Evolutionary conservation across 2,888 invertebrate genomes (phyloP), one percentile per base, ranked within the genome.

Genomic region (Temnothorax rugatulus): DNA sequence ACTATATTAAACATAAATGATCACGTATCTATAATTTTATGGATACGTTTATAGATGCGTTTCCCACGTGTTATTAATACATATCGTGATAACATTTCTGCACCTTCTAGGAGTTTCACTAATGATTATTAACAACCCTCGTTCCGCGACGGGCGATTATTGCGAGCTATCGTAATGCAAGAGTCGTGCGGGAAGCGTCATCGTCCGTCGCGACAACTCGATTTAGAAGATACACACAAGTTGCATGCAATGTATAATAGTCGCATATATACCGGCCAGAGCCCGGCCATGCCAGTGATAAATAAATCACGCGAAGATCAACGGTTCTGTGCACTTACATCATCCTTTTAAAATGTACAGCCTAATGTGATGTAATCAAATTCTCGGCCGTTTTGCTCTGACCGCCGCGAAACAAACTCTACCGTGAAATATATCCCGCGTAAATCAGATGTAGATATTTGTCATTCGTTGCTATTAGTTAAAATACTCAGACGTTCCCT

Each of bases 251-350:
- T 21, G 59, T 83, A 64, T 77, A 83, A 87, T 77, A 64, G 77
- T 82, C 44, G 83, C 68, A 44, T 29, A 74, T 66, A 61, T 21
- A 77, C 44, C 59, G 18, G 29, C 29, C 44, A 50, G 73, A 73
- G 68, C 54, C 34, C 63, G 75, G 25, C 63, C 54, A 68, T 85
- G 73, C 68, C 66, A 66, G 73, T 85, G 85, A 87, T 86, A 89
- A 90, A 93, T 92, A 92, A 92, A 92, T 93, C 92, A 91, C 91
- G 86, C 86, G 86, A 68, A 90, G 91, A 92, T 92, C 92, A 91
- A 91, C 90, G 89, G 87, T 91, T 92, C 91, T 88, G 84, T 84
- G 87, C 89, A 87, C 91, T 92, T 91, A 90, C 92, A 92, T 92
- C 93, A 90, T 84, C 88, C 84, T 86, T 90, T 89, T 88, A 88